Evolutionary conservation across 1,140 invertebrate genomes (phyloP).

Genomic region (Lasioglossum baleicum): DNA sequence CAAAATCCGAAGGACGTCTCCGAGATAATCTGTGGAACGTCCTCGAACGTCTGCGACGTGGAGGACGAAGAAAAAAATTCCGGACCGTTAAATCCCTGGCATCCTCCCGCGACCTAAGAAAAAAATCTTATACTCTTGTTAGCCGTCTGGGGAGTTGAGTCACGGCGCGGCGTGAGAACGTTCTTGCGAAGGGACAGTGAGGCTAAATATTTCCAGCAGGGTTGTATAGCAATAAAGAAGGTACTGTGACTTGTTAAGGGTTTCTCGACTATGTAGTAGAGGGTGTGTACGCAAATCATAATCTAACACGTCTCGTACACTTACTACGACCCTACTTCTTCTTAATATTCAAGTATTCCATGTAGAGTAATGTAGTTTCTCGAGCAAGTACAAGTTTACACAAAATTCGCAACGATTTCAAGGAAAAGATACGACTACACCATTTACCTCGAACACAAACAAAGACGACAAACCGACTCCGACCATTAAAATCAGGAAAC

Average conservation of each 20-base stretch:
- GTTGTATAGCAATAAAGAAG: conserved; percentile 61
- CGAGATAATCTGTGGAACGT: conserved; percentile 7
- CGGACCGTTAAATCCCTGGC: conserved; percentile 59
- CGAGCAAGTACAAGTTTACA: too few species aligned
- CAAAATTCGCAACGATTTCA: too few species aligned
- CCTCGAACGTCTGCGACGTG: neutral
- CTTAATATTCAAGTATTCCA: too few species aligned
- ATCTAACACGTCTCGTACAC: too few species aligned
- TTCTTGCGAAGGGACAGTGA: conserved; percentile 67
- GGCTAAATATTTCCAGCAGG: conserved; percentile 68
- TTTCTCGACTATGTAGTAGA: neutral
- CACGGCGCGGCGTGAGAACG: conserved; percentile 73
- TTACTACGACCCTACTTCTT: too few species aligned
- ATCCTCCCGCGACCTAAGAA: conserved; percentile 41
- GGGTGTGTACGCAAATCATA: too few species aligned
- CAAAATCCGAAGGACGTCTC: neutral
- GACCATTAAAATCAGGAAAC: too few species aligned
- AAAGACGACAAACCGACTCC: too few species aligned
- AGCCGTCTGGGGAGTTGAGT: conserved; percentile 49
- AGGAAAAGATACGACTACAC: too few species aligned
- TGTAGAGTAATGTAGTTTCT: too few species aligned
- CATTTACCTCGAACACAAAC: too few species aligned
- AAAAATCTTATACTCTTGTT: conserved; percentile 37
- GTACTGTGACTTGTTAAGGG: conserved; percentile 38
- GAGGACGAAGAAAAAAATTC: conserved; percentile 54